Evolutionary conservation across 2,113 vertebrate genomes (phyloP), one percentile per base, ranked within the genome.

Genomic region (Tragelaphus buxtoni): DNA sequence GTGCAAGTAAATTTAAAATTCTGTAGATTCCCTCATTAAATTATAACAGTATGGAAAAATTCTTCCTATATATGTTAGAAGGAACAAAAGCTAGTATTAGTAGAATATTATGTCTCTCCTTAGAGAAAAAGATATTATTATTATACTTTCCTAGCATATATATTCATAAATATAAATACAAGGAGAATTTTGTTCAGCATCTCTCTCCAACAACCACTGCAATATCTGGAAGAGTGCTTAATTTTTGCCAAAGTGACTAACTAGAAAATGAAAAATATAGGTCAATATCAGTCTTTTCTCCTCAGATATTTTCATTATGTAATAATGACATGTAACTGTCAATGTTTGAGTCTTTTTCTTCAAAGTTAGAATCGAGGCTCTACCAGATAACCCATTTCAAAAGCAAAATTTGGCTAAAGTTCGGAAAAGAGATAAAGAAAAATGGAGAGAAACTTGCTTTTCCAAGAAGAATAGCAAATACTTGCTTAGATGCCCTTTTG

Each of bases 261-360:
- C 81, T 72, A 88, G 61, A 91, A 93, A 61, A 77, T 93, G 28
- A 39, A 32, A 91, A 82, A 55, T 90, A 39, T 28, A 85, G 74
- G 13, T 79, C 77, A 91, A 16, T 32, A 91, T 80, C 32, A 39
- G 49, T 80, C 42, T 85, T 91, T 91, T 88, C 24, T 80, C 22
- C 47, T 65, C 74, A 92, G 45, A 94, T 45, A 55, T 4, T 82
- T 88, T 60, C 14, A 91, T 61, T 94, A 83, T 14, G 13, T 83
- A 69, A 63, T 53, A 87, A 60, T 83, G 30, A 42, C 11, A 65
- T 16, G 17, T 61, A 93, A 72, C 30, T 61, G 6, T 30, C 28
- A 91, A 39, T 65, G 30, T 72, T 80, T 91, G 93, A 95, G 26
- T 35, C 26, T 20, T 94, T 77, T 42, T 47, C 93, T 96, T 88